Conservation (phyloP, 2,797 vertebrate genomes). For the Poecilia picta region DNA sequence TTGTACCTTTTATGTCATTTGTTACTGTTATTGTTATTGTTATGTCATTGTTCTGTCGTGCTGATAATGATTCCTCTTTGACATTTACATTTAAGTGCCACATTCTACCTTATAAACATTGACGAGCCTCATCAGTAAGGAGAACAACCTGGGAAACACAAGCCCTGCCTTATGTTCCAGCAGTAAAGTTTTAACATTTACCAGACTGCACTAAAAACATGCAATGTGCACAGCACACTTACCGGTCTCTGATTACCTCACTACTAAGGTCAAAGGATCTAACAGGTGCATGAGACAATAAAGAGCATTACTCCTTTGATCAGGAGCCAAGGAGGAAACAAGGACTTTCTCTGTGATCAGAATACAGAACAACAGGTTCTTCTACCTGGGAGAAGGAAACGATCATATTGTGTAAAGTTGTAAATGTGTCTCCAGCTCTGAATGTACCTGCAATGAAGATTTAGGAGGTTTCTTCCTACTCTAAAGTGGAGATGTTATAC, state of each 20-base stretch:
- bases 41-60: neutral
- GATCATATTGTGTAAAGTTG: neutral
- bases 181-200: neutral
- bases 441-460: neutral
- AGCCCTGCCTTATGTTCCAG: neutral
- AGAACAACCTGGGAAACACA: neutral
- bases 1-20: neutral
- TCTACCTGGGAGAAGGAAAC: neutral
- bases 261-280: neutral
- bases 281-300: neutral
- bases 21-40: too few species aligned
- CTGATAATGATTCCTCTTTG: neutral
- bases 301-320: neutral
- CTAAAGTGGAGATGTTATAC: neutral
- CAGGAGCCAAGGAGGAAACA: neutral
- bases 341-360: neutral
- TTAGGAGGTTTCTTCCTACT: neutral
- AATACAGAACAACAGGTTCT: neutral
- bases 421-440: neutral
- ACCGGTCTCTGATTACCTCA: neutral
- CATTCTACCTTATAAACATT: conserved; percentile 14
- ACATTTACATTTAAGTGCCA: neutral
- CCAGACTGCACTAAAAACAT: neutral
- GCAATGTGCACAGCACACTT: neutral
- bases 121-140: neutral